Conservation (phyloP, 2,888 invertebrate genomes). For the Synergus itoensis region DNA sequence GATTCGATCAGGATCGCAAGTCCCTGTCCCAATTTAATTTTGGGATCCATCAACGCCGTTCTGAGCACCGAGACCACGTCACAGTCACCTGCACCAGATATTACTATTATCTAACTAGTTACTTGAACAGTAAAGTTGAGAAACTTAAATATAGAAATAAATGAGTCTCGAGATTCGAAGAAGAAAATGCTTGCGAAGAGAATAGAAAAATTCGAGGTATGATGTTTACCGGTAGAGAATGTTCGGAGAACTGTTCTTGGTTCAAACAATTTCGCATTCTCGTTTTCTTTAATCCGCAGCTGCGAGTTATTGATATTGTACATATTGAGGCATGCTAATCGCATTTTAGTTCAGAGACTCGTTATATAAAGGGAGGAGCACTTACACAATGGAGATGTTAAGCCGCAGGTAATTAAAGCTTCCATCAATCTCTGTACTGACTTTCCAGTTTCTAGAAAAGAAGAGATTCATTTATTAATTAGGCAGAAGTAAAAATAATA, state of each 20-base stretch:
- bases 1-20: conserved; percentile 79
- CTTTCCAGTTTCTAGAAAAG: conserved; percentile 70
- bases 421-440: conserved; percentile 72
- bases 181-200: conserved; percentile 5
- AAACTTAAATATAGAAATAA: neutral
- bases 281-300: conserved; percentile 24
- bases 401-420: conserved; percentile 73
- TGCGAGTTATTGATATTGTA: conserved; percentile 24
- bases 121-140: neutral
- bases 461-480: conserved; percentile 35
- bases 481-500: neutral
- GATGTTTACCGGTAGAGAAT: conserved; percentile 15
- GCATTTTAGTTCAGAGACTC: conserved; percentile 49
- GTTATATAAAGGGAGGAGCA: conserved; percentile 58
- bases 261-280: conserved; percentile 11
- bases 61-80: conserved; percentile 68
- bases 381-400: conserved; percentile 72
- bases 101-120: neutral
- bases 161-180: neutral
- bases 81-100: conserved; percentile 63
- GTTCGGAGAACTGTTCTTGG: neutral
- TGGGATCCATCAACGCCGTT: conserved; percentile 65
- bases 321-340: conserved; percentile 21
- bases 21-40: conserved; percentile 69
- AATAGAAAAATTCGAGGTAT: neutral